These are phyloP conservation scores for Dermochelys coriacea DNA, from an alignment of 2,797 vertebrate species.

Conservation along the genomic window DNA sequence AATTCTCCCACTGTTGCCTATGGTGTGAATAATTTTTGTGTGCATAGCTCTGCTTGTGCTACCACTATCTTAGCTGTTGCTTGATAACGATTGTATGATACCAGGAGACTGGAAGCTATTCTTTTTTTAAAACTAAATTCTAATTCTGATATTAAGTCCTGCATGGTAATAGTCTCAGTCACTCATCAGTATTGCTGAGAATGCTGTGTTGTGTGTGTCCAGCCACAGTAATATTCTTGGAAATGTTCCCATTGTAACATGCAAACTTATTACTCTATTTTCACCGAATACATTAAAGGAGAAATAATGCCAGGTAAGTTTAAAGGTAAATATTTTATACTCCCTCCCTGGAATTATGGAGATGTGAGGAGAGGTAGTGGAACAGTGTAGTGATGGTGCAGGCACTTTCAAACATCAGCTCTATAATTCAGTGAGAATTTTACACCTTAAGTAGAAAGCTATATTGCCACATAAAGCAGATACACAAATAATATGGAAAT, in stretches of 20 bases:
- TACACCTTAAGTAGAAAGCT: neutral
- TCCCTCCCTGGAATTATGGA: neutral
- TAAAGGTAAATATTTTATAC: constrained; percentile 40
- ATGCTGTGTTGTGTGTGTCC: neutral
- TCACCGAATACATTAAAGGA: neutral
- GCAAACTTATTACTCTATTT: neutral
- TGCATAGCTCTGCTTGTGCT: constrained; percentile 23
- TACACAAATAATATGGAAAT: neutral
- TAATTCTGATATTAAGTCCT: constrained; percentile 17
- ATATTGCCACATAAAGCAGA: constrained; percentile 24
- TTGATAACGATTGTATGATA: constrained; percentile 57
- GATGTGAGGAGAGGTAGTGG: neutral
- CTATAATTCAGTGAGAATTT: constrained; percentile 25
- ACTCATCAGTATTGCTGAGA: neutral
- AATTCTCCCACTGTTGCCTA: constrained; percentile 7
- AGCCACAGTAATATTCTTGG: neutral
- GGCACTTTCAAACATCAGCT: neutral
- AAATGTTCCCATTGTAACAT: neutral
- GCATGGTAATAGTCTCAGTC: neutral
- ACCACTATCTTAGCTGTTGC: constrained; percentile 52
- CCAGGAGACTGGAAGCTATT: neutral
- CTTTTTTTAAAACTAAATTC: constrained; percentile 44
- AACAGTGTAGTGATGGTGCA: neutral
- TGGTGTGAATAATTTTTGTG: constrained; percentile 45
- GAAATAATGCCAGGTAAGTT: neutral